These are phyloP conservation scores for Pseudois nayaur DNA, from an alignment of 2,113 vertebrate genomes.

Conservation along the genomic window DNA sequence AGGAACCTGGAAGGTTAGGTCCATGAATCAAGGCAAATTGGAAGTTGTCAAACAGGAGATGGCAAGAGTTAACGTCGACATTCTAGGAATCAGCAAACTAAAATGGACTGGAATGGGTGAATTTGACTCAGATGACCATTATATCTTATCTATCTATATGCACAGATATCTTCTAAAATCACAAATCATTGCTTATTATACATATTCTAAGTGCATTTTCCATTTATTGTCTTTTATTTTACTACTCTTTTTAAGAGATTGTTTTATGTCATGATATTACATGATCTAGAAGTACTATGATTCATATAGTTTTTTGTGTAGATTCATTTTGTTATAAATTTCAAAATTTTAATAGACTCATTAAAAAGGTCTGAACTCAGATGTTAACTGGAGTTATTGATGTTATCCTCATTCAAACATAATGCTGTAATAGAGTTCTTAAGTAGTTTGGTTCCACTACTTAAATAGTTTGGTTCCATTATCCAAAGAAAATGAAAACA, in stretches of 20 bases:
- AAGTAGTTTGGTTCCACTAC: background rate
- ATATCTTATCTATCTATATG: background rate
- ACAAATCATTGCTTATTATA: background rate
- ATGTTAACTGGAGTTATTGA: background rate
- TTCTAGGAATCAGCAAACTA: no score
- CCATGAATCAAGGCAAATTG: no score
- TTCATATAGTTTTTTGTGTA: background rate
- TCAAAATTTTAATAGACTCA: background rate
- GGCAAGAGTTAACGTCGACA: no score
- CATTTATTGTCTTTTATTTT: background rate
- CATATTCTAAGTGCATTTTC: background rate
- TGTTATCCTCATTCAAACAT: background rate
- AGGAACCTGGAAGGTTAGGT: no score
- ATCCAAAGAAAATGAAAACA: background rate
- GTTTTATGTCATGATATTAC: background rate
- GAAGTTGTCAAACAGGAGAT: no score
- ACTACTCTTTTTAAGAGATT: background rate
- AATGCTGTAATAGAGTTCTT: background rate
- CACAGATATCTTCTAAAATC: background rate
- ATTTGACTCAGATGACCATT: no score
- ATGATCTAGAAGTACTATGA: background rate
- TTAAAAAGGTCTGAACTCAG: background rate
- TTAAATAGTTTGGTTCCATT: background rate
- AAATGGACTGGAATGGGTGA: no score
- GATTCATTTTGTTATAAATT: background rate